phyloP scores from a whole-genome alignment of 2,888 invertebrate species.

The Cynaeus angustus region DNA sequence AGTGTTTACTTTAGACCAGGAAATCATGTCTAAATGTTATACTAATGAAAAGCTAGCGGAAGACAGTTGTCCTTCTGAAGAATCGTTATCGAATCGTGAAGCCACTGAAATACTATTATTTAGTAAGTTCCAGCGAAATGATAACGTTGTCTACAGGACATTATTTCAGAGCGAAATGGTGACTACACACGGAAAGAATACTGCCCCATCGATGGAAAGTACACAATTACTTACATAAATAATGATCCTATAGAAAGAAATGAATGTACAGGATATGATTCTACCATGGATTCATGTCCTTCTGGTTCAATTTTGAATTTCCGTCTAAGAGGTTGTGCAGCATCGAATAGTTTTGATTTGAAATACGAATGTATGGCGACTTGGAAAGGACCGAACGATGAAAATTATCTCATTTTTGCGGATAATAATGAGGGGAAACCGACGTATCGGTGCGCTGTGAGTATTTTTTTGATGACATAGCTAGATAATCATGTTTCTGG shows the following conservation, averaged over 20 bases:
- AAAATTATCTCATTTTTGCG: slow-evolving; percentile 75
- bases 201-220: slow-evolving; percentile 79
- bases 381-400: slow-evolving; percentile 75
- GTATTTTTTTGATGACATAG: slow-evolving; percentile 55
- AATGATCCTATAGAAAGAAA: slow-evolving; percentile 70
- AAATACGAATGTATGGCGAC: slow-evolving; percentile 78
- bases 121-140: slow-evolving; percentile 71
- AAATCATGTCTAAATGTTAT: slow-evolving; percentile 75
- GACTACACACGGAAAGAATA: slow-evolving; percentile 74
- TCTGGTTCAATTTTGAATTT: slow-evolving; percentile 76
- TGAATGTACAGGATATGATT: slow-evolving; percentile 74
- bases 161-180: slow-evolving; percentile 73
- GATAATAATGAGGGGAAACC: slow-evolving; percentile 72
- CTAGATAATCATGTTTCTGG: no score
- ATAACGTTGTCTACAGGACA: slow-evolving; percentile 38
- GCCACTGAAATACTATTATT: slow-evolving; percentile 75
- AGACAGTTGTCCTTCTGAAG: slow-evolving; percentile 74
- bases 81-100: slow-evolving; percentile 64
- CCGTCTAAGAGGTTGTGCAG: slow-evolving; percentile 74
- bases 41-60: slow-evolving; percentile 76
- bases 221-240: slow-evolving; percentile 75
- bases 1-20: slow-evolving; percentile 75
- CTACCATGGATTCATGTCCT: slow-evolving; percentile 77
- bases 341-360: slow-evolving; percentile 69
- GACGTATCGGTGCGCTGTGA: slow-evolving; percentile 77